Evolutionary conservation across 2,888 invertebrate species (phyloP), one percentile per base, ranked within the genome.

Genomic region (Athalia circularis): DNA sequence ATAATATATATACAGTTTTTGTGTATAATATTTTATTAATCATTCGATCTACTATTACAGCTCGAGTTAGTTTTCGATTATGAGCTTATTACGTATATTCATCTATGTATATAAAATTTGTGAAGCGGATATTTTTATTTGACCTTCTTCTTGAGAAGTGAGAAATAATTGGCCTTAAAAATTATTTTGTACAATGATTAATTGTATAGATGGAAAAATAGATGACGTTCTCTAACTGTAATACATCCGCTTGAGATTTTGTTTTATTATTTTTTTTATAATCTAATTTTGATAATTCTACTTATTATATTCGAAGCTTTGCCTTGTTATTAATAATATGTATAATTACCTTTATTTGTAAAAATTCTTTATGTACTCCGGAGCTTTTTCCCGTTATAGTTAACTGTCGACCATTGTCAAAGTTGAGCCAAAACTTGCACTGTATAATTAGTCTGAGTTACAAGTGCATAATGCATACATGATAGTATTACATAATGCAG

Each of bases 221-320:
- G 9, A 59, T 72, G 68, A 68, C 54, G 54, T 54, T 54, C 50
- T 68, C 7, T 43, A 64, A 68, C 54, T 52, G 50, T 72, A 59
- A 72, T 59, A 13, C 13, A 29, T 15, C 48, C n/a, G 72, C 72
- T 72, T 72, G 3, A 72, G 45, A 68, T 13, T 13, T 11, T 13
- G 2, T 61, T 61, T 13, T 11, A 8, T 13, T 11, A 43, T 68
- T 29, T 68, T 6, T 68, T 68, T 68, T 52, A 11, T 68, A 68
- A 29, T 68, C 29, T 52, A 29, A 52, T 68, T 29, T n/a, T 65
- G 47, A 6, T 68, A 15, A 65, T n/a, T 45, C 8, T 67, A 67
- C n/a, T 67, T 8, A 50, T 8, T 67, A 11, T 50, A 67, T 43
- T 8, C 3, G 50, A 54, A 43, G 57, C 70, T 43, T 70, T 54